Evolutionary conservation across 2,888 invertebrate species (phyloP).

Genomic region (Folsomia candida): DNA sequence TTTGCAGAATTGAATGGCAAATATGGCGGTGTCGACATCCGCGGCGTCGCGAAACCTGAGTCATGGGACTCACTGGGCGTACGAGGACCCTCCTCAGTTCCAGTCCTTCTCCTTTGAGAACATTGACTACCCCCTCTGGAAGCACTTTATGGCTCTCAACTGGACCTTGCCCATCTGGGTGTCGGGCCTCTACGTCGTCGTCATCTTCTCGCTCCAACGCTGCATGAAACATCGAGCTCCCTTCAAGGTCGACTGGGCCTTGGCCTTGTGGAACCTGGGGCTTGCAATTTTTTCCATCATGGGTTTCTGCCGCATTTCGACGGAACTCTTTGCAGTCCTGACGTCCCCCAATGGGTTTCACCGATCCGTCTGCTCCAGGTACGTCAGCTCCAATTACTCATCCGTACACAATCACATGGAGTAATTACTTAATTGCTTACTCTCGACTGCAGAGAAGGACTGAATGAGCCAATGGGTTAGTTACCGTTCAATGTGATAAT

Average conservation of each 20-base stretch:
- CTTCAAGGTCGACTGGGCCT: background rate
- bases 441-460: constrained; percentile 18
- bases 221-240: constrained; percentile 17
- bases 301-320: constrained; percentile 19
- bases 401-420: no score
- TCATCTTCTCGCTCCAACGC: constrained; percentile 18
- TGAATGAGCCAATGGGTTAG: constrained; percentile 31
- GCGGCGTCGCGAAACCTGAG: background rate
- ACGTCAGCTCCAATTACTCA: background rate
- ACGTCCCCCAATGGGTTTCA: constrained; percentile 9
- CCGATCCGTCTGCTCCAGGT: constrained; percentile 18
- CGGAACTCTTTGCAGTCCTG: constrained; percentile 14
- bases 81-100: constrained; percentile 34
- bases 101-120: constrained; percentile 32
- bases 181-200: constrained; percentile 6
- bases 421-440: background rate
- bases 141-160: constrained; percentile 9
- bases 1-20: no score
- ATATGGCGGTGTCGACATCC: background rate
- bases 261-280: constrained; percentile 10
- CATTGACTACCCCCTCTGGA: constrained; percentile 24
- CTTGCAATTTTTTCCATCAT: constrained; percentile 12
- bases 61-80: constrained; percentile 25
- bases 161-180: constrained; percentile 18
- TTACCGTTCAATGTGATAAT: background rate